phyloP scores from a whole-genome alignment of 2,797 vertebrate genomes.

The Meda fulgida region DNA sequence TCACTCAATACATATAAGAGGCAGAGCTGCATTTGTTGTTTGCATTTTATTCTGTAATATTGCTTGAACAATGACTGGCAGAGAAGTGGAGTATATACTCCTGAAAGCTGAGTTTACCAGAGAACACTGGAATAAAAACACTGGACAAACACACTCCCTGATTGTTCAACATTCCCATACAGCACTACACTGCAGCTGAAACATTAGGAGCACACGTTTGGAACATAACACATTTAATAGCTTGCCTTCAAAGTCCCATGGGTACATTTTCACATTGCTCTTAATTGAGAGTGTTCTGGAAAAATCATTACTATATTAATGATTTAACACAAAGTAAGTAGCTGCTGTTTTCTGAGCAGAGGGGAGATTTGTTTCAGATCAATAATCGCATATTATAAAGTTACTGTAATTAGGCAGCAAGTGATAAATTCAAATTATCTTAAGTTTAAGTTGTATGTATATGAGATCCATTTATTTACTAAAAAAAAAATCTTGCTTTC shows the following conservation, averaged over 20 bases:
- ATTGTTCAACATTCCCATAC: not conserved
- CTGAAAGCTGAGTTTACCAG: slow-evolving; percentile 46
- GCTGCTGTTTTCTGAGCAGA: slow-evolving; percentile 82
- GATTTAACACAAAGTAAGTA: slow-evolving; percentile 87
- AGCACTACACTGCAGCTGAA: not conserved
- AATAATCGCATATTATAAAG: slow-evolving; percentile 84
- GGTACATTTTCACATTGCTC: slow-evolving; percentile 81
- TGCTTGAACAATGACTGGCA: not conserved
- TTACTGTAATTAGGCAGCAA: slow-evolving; percentile 87
- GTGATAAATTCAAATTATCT: slow-evolving; percentile 85
- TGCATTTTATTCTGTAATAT: not conserved
- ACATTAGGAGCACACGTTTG: slow-evolving; percentile 43
- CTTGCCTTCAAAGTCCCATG: slow-evolving; percentile 75
- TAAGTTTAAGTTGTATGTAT: slow-evolving; percentile 85
- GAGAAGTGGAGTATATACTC: not conserved
- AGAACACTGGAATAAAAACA: slow-evolving; percentile 36
- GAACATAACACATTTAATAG: slow-evolving; percentile 81
- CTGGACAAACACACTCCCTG: not conserved
- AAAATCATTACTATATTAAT: slow-evolving; percentile 88
- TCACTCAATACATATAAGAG: not conserved
- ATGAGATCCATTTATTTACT: slow-evolving; percentile 76
- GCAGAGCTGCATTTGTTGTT: not conserved
- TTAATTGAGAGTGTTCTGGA: slow-evolving; percentile 86
- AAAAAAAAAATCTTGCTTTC: slow-evolving; percentile 65
- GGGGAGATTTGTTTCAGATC: slow-evolving; percentile 81